phyloP scores from a whole-genome alignment of 2,888 invertebrate genomes.

The Habroteleia sp. region DNA sequence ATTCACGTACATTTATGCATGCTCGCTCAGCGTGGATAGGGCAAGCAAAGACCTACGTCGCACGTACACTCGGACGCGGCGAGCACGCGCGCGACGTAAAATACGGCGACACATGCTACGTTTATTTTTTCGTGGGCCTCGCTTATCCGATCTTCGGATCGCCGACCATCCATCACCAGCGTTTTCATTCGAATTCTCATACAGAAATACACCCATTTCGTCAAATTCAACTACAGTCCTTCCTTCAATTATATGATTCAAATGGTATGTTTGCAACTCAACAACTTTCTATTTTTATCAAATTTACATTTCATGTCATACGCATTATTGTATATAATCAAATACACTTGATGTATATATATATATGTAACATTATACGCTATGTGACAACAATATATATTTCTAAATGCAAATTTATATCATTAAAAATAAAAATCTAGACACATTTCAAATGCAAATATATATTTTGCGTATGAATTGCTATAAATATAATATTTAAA shows the following conservation, averaged over 20 bases:
- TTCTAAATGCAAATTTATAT: no score
- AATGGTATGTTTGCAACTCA: background rate
- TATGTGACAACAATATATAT: no score
- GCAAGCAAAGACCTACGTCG: slow-evolving; percentile 22
- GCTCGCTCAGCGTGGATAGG: slow-evolving; percentile 20
- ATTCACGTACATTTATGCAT: slow-evolving; percentile 49
- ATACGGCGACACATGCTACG: slow-evolving; percentile 54
- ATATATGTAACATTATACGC: no score
- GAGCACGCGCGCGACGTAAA: slow-evolving; percentile 55
- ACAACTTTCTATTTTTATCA: no score
- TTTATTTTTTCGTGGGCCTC: slow-evolving; percentile 47
- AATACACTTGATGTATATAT: no score
- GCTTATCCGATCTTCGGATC: slow-evolving; percentile 56
- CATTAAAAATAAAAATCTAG: no score
- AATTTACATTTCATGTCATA: no score
- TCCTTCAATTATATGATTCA: slow-evolving; percentile 2
- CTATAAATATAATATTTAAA: no score
- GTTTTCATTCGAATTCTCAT: slow-evolving; percentile 41
- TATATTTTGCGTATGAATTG: no score
- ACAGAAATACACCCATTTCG: slow-evolving; percentile 42
- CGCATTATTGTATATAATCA: no score
- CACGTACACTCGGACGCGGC: slow-evolving; percentile 15
- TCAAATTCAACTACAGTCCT: slow-evolving; percentile 29
- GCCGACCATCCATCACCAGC: slow-evolving; percentile 49
- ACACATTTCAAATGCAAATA: no score